phyloP scores from a whole-genome alignment of 2,113 vertebrate genomes.

The Globicephala melas region DNA sequence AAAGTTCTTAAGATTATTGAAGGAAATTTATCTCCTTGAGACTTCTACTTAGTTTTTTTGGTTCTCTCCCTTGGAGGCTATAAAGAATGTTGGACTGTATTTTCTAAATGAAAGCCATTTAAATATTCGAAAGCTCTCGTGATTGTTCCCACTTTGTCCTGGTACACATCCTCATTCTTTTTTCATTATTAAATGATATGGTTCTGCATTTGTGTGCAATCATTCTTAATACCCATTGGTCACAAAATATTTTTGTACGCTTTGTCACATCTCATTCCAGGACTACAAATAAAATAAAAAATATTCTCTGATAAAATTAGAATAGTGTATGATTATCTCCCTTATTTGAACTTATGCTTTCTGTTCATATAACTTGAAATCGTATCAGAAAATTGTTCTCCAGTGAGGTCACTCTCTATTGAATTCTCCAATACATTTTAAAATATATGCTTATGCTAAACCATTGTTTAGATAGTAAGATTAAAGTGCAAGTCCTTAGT shows the following conservation, averaged over 20 bases:
- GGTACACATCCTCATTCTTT: background rate
- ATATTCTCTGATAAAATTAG: background rate
- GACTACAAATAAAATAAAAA: background rate
- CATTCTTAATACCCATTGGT: background rate
- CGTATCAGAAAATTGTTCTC: background rate
- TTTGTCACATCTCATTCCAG: background rate
- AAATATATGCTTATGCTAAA: background rate
- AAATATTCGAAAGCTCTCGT: background rate
- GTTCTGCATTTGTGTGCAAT: background rate
- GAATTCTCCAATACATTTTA: background rate
- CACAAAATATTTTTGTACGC: background rate
- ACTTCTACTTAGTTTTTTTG: background rate
- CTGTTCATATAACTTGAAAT: background rate
- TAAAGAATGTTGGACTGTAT: background rate
- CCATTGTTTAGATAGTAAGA: background rate
- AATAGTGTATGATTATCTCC: background rate
- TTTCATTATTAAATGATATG: background rate
- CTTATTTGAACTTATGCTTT: background rate
- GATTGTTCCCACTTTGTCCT: background rate
- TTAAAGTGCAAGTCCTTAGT: background rate
- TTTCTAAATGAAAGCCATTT: background rate
- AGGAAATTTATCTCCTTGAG: background rate
- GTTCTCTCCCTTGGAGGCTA: background rate
- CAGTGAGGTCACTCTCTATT: background rate
- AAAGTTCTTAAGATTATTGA: background rate